phyloP scores from a whole-genome alignment of 2,113 vertebrate species.

The Paramormyrops kingsleyae region DNA sequence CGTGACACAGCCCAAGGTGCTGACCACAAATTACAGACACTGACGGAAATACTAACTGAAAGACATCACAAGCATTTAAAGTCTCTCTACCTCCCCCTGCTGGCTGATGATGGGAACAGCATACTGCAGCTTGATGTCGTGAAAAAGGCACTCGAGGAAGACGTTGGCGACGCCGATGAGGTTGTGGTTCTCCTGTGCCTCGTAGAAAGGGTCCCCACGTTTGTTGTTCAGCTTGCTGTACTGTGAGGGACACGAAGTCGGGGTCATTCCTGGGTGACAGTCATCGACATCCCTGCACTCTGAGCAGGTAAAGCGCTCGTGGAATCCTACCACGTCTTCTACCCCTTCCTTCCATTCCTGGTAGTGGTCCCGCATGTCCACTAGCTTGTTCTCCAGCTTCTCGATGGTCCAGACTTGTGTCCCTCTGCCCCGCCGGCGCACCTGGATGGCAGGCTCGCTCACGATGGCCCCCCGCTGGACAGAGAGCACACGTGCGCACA shows the following conservation, averaged over 20 bases:
- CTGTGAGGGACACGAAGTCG: slow-evolving; percentile 45
- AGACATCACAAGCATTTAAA: not conserved
- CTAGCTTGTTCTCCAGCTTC: slow-evolving; percentile 92
- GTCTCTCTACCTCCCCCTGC: slow-evolving; percentile 83
- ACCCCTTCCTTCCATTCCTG: slow-evolving; percentile 88
- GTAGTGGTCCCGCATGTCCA: slow-evolving; percentile 96
- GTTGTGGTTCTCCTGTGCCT: slow-evolving; percentile 96
- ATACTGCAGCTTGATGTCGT: slow-evolving; percentile 88
- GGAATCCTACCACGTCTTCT: slow-evolving; percentile 47
- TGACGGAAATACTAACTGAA: not conserved
- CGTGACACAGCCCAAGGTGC: not conserved
- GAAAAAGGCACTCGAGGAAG: slow-evolving; percentile 93
- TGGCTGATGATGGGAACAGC: slow-evolving; percentile 98
- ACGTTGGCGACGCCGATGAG: slow-evolving; percentile 92
- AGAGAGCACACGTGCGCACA: not conserved
- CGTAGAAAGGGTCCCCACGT: slow-evolving; percentile 84
- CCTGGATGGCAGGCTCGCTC: slow-evolving; percentile 95
- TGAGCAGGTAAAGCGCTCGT: not conserved
- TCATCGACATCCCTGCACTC: not conserved
- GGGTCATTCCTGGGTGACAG: not conserved
- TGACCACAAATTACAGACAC: not conserved
- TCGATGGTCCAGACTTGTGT: slow-evolving; percentile 97
- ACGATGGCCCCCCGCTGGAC: slow-evolving; percentile 86
- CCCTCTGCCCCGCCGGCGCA: slow-evolving; percentile 80
- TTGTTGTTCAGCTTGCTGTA: slow-evolving; percentile 65